phyloP scores from a whole-genome alignment of 2,888 invertebrate species.

The Acrobasis repandana region DNA sequence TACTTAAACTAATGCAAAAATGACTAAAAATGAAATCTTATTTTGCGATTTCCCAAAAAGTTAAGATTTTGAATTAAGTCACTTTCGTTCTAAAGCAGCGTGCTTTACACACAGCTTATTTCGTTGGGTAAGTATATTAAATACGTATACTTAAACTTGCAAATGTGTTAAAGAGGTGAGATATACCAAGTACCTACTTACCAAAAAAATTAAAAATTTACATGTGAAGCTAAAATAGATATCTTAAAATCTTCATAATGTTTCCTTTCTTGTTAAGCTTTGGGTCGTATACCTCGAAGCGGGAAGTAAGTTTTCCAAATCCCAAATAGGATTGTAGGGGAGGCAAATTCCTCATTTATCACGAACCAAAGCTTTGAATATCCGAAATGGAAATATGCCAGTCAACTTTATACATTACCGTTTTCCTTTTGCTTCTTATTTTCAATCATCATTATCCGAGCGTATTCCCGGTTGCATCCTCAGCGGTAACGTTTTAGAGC shows the following conservation, averaged over 20 bases:
- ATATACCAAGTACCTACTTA: no score
- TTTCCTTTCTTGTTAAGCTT: conserved; percentile 1
- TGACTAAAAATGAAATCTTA: no score
- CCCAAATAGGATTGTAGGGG: conserved; percentile 5
- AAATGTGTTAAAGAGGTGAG: conserved; percentile 1
- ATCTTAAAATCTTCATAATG: neutral
- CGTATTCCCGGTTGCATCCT: no score
- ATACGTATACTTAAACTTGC: no score
- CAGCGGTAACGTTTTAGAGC: no score
- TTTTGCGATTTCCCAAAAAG: no score
- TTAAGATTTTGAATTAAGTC: no score
- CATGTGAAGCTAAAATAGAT: neutral
- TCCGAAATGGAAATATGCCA: no score
- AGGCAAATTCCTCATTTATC: neutral
- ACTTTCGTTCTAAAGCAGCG: no score
- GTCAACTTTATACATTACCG: neutral
- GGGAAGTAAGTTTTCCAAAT: conserved; percentile 9
- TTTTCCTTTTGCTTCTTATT: neutral
- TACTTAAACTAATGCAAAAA: no score
- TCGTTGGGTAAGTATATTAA: no score
- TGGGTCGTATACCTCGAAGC: neutral
- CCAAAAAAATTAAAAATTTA: neutral
- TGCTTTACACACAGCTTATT: no score
- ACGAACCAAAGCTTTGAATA: neutral
- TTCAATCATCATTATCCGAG: neutral